Conservation (phyloP, 2,888 invertebrate species). For the Netelia virgata region DNA sequence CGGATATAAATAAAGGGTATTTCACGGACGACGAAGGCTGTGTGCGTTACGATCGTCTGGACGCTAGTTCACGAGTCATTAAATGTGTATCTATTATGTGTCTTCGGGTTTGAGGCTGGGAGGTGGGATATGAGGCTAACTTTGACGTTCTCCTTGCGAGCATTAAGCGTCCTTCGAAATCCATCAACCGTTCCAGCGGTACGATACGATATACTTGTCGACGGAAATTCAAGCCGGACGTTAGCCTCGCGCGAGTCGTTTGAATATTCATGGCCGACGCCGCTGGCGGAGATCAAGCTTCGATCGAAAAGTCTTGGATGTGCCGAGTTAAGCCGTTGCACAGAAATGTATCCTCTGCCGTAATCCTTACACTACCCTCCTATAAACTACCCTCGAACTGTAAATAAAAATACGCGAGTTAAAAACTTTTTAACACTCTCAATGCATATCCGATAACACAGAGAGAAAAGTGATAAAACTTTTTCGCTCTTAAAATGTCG, state of each 20-base stretch:
- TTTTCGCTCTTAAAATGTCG: slow-evolving; percentile 47
- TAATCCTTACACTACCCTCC: neutral
- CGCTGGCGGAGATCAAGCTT: slow-evolving; percentile 40
- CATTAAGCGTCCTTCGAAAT: slow-evolving; percentile 27
- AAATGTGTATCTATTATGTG: slow-evolving; percentile 5
- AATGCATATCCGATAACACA: slow-evolving; percentile 29
- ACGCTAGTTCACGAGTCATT: slow-evolving; percentile 10
- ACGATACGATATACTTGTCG: slow-evolving; percentile 18
- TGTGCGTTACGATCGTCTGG: neutral
- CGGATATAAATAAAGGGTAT: neutral
- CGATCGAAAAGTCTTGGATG: slow-evolving; percentile 40
- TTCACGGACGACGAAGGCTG: no score
- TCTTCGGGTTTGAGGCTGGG: neutral
- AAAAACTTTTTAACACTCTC: slow-evolving; percentile 1
- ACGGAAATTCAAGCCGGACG: slow-evolving; percentile 33
- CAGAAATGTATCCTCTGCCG: neutral
- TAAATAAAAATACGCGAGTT: slow-evolving; percentile 1
- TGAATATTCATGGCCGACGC: slow-evolving; percentile 43
- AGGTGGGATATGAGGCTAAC: neutral
- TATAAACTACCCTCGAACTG: neutral
- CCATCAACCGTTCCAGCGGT: slow-evolving; percentile 26
- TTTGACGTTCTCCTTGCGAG: slow-evolving; percentile 2
- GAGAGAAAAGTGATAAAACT: slow-evolving; percentile 47
- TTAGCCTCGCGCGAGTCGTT: slow-evolving; percentile 12
- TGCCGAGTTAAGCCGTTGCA: neutral